A percentile compares a stretch with the other conserved stretches of the same genome.
Conservation (phyloP, 1,140 invertebrate genomes). For the Diorhabda carinulata region DNA sequence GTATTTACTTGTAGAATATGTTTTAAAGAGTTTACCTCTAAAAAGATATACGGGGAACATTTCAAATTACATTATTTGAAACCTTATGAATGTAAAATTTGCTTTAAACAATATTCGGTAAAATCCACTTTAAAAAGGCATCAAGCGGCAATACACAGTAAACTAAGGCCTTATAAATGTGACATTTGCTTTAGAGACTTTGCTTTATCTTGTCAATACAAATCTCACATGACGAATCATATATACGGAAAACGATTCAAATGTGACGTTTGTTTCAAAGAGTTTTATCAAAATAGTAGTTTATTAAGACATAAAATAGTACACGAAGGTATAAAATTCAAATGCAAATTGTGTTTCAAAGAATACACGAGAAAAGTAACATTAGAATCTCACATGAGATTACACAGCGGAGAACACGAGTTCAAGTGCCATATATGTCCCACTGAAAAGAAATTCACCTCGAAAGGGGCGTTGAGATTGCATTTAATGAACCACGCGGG, state of each 20-base stretch:
- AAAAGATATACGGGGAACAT: conserved; percentile 36
- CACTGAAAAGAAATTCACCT: conserved; percentile 64
- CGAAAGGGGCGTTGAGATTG: conserved; percentile 49
- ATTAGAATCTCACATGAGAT: conserved; percentile 51
- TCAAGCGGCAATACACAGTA: conserved; percentile 20
- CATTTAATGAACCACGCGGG: conserved; percentile 69
- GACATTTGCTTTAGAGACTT: background rate
- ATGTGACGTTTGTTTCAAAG: background rate
- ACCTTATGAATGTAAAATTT: conserved; percentile 41
- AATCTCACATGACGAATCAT: background rate
- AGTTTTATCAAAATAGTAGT: background rate
- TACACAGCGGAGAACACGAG: conserved; percentile 71
- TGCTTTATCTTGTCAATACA: background rate
- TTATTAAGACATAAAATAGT: background rate
- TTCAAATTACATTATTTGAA: conserved; percentile 42
- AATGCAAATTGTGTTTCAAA: background rate
- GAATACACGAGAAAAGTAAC: background rate
- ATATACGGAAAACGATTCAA: background rate
- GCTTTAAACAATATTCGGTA: conserved; percentile 57
- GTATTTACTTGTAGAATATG: conserved; percentile 51
- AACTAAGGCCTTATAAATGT: background rate
- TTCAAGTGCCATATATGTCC: conserved; percentile 70
- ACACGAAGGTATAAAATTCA: background rate
- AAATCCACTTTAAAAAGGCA: conserved; percentile 72
- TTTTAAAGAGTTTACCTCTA: conserved; percentile 46